These are phyloP conservation scores for Nyctalus aviator DNA, from an alignment of 2,797 vertebrate species.

Conservation along the genomic window DNA sequence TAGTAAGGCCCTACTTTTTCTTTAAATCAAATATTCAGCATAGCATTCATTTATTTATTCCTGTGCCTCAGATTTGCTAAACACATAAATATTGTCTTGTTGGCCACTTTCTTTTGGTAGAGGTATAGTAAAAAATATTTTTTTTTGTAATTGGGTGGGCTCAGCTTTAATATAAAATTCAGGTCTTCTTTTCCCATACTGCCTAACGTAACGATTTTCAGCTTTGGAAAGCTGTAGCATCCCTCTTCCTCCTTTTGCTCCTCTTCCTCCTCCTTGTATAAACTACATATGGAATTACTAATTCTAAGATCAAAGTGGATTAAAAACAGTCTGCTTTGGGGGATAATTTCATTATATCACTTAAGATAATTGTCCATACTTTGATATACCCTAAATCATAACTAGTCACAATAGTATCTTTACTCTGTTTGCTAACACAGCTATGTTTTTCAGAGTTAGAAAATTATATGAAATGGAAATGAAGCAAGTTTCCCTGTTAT, in stretches of 20 bases:
- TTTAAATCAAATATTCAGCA: background rate
- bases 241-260: background rate
- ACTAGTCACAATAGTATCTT: slow-evolving; percentile 35
- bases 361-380: slow-evolving; percentile 32
- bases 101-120: background rate
- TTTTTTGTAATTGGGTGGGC: background rate
- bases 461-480: slow-evolving; percentile 48
- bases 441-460: slow-evolving; percentile 31
- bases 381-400: slow-evolving; percentile 35
- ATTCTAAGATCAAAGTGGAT: slow-evolving; percentile 58
- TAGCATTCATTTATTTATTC: slow-evolving; percentile 23
- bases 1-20: slow-evolving; percentile 6
- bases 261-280: background rate
- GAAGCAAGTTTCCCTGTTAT: background rate
- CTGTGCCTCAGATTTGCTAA: background rate
- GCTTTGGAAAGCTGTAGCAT: background rate
- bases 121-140: background rate
- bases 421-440: slow-evolving; percentile 57
- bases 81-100: background rate
- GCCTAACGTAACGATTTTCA: slow-evolving; percentile 24
- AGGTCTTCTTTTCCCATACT: background rate
- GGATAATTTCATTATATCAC: slow-evolving; percentile 22
- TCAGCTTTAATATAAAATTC: background rate
- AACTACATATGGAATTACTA: slow-evolving; percentile 18
- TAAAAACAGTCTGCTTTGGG: slow-evolving; percentile 59